Evolutionary conservation across 2,888 invertebrate genomes (phyloP), one percentile per base, ranked within the genome.

Genomic region (Xestoiulus laeticollis): DNA sequence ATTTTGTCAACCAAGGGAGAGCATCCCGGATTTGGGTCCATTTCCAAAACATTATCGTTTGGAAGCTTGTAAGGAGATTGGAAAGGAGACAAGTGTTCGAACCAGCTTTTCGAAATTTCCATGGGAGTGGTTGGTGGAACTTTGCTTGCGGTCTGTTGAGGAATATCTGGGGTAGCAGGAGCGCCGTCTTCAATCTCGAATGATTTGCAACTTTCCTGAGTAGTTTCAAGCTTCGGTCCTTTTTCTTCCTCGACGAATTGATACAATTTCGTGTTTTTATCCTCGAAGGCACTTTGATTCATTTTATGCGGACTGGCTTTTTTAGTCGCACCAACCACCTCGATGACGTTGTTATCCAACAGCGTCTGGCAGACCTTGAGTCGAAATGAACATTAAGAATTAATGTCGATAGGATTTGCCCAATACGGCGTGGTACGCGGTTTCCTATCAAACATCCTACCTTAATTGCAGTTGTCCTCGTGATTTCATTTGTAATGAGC

Each of bases 401-500:
- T 22, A 68, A 68, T 5, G 5, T n/a, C 16, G 59, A n/a, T 26
- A 6, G 59, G 22, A 68, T 22, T 68, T 6, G n/a, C n/a, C n/a
- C n/a, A n/a, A n/a, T n/a, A n/a, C n/a, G n/a, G n/a, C n/a, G n/a
- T n/a, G 1, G n/a, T 59, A 59, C 8, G 22, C 59, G 22, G 14
- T 5, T 68, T 22, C 22, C n/a, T 8, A 22, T 10, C 32, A 44
- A 32, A 1, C 1, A 19, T 32, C 48, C 43, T 86, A 88, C 88
- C 43, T 88, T 88, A 19, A 86, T 26, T 26, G 88, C 88, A 22
- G 68, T 82, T 38, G 22, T 33, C 30, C 88, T 30, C 8, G 59
- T 82, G 8, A 87, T 87, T 26, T 86, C 68, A 32, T 86, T 86
- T 22, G 86, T 88, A 22, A 86, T 86, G 14, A 88, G 38, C 19